Evolutionary conservation across 2,888 invertebrate genomes (phyloP), one percentile per base, ranked within the genome.

Genomic region (Coecobrya sp.): DNA sequence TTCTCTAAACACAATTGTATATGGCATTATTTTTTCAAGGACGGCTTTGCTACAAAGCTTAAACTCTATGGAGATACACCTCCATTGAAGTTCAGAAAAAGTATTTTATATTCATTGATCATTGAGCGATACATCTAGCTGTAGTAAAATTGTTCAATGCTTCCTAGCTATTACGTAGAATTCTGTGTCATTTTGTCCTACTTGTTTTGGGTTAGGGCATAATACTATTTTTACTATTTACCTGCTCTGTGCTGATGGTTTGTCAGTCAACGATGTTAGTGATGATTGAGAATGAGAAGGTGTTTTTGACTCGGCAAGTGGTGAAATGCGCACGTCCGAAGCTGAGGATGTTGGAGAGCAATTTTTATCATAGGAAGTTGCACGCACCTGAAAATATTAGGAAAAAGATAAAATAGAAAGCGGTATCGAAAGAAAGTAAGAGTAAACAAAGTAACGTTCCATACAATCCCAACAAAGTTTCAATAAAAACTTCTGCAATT

Each of bases 261-360:
- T 93, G 59, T 94, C 86, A 0, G 97, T 96, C 59, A 97, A 95
- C 0, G 97, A 97, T 1, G 97, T 97, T 76, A 97, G 96, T 27
- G 97, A 97, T 73, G 97, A 97, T 95, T 97, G 97, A 0, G 97
- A 97, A 7, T 97, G 96, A 62, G 97, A 97, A 1, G 96, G 96
- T 0, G 97, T 97, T 13, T 96, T 96, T 59, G 96, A 95, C 92
- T 96, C 95, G 0, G 95, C 95, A n/a, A 95, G 93, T 0, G 93
- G 89, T 7, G 90, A 87, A 49, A 91, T 79, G 11, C 93, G 92
- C 19, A 93, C 70, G 62, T 94, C 94, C 16, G 87, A 79, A 13
- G 85, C 84, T 5, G 93, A 92, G 5, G 94, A 93, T 27, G 89
- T 91, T 65, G 93, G 92, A 5, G 94, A 93, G n/a, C 92, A 92